Conservation (phyloP, 2,113 vertebrate genomes). For the Elaphurus davidianus region DNA sequence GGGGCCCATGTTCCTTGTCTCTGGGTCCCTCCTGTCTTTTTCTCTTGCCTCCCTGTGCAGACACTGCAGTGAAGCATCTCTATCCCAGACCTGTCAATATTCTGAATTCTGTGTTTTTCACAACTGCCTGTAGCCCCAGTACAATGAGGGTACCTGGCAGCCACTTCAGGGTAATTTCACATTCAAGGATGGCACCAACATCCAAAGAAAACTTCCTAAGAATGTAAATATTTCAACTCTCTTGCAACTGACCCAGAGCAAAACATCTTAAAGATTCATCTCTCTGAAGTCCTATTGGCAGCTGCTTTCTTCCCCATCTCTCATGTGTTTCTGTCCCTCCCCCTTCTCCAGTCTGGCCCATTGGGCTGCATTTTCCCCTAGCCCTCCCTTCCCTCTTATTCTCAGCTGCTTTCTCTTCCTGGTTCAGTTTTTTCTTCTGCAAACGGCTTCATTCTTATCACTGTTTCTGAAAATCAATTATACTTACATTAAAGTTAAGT, state of each 20-base stretch:
- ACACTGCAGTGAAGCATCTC: neutral
- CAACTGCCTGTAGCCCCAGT: neutral
- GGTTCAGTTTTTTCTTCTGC: neutral
- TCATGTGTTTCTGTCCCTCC: accelerated
- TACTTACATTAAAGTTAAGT: neutral
- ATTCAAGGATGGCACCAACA: too few species aligned
- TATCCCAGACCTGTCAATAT: accelerated
- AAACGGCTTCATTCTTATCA: neutral
- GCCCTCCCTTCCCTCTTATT: neutral
- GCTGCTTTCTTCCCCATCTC: neutral
- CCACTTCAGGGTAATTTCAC: neutral
- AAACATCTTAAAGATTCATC: accelerated
- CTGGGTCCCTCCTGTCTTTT: neutral
- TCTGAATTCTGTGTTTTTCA: neutral
- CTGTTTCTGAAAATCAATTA: neutral
- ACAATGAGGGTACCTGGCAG: neutral
- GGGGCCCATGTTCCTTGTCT: neutral
- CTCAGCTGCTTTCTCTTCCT: neutral
- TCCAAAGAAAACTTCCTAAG: neutral
- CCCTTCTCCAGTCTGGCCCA: neutral
- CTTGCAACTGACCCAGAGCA: too few species aligned
- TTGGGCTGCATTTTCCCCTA: neutral
- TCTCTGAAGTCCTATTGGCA: neutral
- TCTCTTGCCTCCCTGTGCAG: neutral
- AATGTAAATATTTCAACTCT: neutral